Conservation (phyloP, 2,113 vertebrate genomes). For the Murina feae region DNA sequence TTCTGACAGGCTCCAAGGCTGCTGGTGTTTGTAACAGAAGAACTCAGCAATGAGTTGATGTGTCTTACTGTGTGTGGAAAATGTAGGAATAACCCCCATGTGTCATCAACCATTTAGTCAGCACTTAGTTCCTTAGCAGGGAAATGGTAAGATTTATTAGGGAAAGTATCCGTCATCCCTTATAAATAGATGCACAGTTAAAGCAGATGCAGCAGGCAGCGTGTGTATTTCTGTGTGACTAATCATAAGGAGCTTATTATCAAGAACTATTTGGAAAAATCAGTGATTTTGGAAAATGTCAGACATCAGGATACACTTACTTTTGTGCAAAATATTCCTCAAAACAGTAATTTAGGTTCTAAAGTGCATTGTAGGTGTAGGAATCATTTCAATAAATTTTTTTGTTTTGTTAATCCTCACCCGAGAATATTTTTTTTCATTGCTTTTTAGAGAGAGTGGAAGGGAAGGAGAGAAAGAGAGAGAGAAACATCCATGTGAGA, state of each 20-base stretch:
- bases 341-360: slow-evolving; percentile 14
- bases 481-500: no score
- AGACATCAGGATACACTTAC: background rate
- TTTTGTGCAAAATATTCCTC: slow-evolving; percentile 35
- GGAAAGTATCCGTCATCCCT: slow-evolving; percentile 57
- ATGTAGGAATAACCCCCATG: slow-evolving; percentile 36
- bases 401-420: background rate
- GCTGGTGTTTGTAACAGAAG: background rate
- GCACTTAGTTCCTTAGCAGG: slow-evolving; percentile 27
- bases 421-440: no score
- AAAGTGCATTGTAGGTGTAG: background rate
- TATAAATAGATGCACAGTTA: slow-evolving; percentile 70
- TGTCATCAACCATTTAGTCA: slow-evolving; percentile 49
- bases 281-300: slow-evolving; percentile 34
- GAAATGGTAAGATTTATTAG: slow-evolving; percentile 65
- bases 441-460: no score
- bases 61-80: slow-evolving; percentile 35
- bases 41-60: background rate
- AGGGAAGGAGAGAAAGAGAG: no score
- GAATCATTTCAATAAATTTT: background rate
- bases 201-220: slow-evolving; percentile 33
- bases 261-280: slow-evolving; percentile 21
- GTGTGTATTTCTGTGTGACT: slow-evolving; percentile 28
- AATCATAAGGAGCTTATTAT: slow-evolving; percentile 54
- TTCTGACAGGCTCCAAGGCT: background rate